Conservation (phyloP, 2,113 vertebrate genomes). For the Callipepla squamata region DNA sequence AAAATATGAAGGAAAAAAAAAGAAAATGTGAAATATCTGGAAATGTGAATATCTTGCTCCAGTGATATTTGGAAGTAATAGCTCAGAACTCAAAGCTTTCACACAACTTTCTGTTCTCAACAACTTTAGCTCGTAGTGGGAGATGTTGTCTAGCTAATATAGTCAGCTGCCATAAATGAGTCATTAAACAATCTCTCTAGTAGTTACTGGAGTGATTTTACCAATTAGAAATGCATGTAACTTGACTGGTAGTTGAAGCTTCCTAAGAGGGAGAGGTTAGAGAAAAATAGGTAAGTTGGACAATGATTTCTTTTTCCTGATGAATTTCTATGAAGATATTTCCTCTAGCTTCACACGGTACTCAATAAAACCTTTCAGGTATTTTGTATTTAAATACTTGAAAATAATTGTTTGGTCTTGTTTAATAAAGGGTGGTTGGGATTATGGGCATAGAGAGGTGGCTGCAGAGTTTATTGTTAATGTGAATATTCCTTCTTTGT, state of each 20-base stretch:
- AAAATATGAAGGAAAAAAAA: background rate
- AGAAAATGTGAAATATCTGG: background rate
- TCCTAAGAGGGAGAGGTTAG: background rate
- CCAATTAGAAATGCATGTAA: background rate
- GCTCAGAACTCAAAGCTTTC: background rate
- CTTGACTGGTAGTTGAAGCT: background rate
- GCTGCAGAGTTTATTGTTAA: background rate
- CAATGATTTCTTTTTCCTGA: background rate
- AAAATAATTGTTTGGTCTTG: background rate
- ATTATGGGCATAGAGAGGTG: background rate
- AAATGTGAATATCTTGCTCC: background rate
- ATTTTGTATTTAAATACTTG: background rate
- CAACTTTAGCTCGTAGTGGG: background rate
- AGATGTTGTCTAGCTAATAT: background rate
- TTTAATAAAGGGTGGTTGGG: background rate
- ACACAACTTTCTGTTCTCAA: background rate
- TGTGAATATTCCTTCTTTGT: background rate
- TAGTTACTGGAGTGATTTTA: background rate
- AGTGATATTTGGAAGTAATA: background rate
- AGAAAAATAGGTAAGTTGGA: background rate
- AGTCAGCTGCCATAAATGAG: background rate
- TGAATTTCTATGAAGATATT: background rate
- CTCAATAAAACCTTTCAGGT: background rate
- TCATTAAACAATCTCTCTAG: background rate
- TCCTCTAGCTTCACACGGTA: background rate